phyloP scores from a whole-genome alignment of 1,140 invertebrate species.

The Thaumatotibia leucotreta region DNA sequence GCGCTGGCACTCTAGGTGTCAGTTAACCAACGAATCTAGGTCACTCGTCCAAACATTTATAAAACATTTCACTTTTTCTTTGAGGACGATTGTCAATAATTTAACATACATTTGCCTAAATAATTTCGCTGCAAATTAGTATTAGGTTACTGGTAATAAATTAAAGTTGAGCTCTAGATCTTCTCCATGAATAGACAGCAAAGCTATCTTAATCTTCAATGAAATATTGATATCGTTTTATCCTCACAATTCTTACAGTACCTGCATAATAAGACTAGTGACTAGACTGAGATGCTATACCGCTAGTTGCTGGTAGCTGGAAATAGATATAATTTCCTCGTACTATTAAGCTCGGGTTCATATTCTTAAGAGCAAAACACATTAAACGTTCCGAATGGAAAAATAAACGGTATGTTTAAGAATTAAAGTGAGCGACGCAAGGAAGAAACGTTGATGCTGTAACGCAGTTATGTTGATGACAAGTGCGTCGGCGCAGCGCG shows the following conservation, averaged over 20 bases:
- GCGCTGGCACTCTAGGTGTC: constrained; percentile 30
- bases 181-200: no score
- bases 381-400: neutral
- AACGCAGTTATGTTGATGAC: constrained; percentile 32
- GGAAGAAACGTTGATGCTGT: neutral
- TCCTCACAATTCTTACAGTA: no score
- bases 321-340: neutral
- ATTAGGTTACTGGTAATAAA: no score
- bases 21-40: constrained; percentile 53
- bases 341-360: neutral
- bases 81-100: neutral
- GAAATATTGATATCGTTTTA: no score
- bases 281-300: neutral
- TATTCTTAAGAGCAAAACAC: neutral
- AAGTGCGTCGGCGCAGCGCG: constrained; percentile 33
- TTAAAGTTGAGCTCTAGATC: no score
- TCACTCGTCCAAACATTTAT: constrained; percentile 54
- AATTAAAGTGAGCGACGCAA: neutral
- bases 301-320: neutral
- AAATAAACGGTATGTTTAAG: neutral
- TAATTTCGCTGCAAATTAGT: no score
- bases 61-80: constrained; percentile 70
- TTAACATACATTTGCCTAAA: no score
- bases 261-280: neutral
- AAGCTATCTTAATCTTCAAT: no score